phyloP scores from a whole-genome alignment of 2,797 vertebrate genomes.

The Leptoclinus maculatus region DNA sequence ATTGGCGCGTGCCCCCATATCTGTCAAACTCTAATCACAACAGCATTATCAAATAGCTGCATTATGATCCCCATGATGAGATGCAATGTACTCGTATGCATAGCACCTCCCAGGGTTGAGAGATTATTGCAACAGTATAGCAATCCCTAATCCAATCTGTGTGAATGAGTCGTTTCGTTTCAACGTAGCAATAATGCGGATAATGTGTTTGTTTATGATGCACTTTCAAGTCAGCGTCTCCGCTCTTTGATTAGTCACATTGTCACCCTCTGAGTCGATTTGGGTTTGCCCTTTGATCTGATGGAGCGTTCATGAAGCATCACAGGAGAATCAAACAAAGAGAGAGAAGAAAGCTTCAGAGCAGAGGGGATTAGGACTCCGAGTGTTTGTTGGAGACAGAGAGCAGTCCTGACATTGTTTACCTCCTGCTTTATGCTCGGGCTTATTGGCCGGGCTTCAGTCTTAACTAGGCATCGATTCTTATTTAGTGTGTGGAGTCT shows the following conservation, averaged over 20 bases:
- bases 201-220: conserved; percentile 41
- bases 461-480: conserved; percentile 69
- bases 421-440: conserved; percentile 58
- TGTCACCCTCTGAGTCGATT: conserved; percentile 11
- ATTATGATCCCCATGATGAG: conserved; percentile 17
- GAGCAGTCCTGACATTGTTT: conserved; percentile 62
- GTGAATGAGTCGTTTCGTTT: conserved; percentile 32
- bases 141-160: conserved; percentile 12
- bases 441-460: conserved; percentile 57
- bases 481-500: conserved; percentile 51
- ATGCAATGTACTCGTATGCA: not conserved
- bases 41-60: not conserved
- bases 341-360: conserved; percentile 39
- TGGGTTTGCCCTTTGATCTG: conserved; percentile 55
- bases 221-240: conserved; percentile 43
- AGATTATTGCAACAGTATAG: not conserved
- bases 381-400: conserved; percentile 58
- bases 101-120: not conserved
- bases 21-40: conserved; percentile 31
- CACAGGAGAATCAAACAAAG: conserved; percentile 16
- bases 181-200: conserved; percentile 4
- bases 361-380: conserved; percentile 60
- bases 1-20: not conserved
- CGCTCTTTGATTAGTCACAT: conserved; percentile 50
- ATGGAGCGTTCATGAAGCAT: conserved; percentile 62